Percentiles rank a stretch among this genome's conserved stretches.
These are phyloP conservation scores for Geopemphigus sp. DNA, from an alignment of 1,140 invertebrate genomes.

Conservation along the genomic window DNA sequence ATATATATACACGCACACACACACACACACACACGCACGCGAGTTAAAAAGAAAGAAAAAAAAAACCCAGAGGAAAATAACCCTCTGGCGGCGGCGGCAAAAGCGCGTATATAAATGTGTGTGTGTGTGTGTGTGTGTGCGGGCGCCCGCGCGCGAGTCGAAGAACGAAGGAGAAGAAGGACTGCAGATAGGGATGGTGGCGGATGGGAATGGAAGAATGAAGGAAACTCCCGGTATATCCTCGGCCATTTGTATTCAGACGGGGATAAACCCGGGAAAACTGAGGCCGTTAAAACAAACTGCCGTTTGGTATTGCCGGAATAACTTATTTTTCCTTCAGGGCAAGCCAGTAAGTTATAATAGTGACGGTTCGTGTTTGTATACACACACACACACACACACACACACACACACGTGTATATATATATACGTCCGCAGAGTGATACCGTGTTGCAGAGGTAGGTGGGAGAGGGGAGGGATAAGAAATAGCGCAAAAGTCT, in stretches of 20 bases:
- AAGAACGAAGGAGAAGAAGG: no score
- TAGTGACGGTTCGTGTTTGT: constrained; percentile 19
- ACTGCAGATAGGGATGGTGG: no score
- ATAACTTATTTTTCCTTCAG: constrained; percentile 48
- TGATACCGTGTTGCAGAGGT: background rate
- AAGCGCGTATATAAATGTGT: no score
- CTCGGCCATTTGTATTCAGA: constrained; percentile 49
- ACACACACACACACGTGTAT: no score
- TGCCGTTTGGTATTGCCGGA: constrained; percentile 45
- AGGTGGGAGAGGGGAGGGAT: background rate
- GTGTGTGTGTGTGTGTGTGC: no score
- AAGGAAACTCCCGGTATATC: constrained; percentile 40
- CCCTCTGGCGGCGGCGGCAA: no score
- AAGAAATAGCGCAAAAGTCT: constrained; percentile 1
- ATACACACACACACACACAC: background rate
- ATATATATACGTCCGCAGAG: background rate
- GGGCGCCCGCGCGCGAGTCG: no score
- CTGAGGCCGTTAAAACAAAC: constrained; percentile 48
- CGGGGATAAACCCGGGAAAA: constrained; percentile 35
- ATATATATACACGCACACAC: no score
- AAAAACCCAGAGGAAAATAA: no score
- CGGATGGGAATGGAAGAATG: background rate
- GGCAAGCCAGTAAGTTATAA: constrained; percentile 34
- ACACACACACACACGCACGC: no score
- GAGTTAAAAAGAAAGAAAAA: no score